A percentile compares a stretch with the other conserved stretches of the same genome.
These are phyloP conservation scores for Uropetala carovei DNA, from an alignment of 2,888 invertebrate genomes.

Conservation along the genomic window DNA sequence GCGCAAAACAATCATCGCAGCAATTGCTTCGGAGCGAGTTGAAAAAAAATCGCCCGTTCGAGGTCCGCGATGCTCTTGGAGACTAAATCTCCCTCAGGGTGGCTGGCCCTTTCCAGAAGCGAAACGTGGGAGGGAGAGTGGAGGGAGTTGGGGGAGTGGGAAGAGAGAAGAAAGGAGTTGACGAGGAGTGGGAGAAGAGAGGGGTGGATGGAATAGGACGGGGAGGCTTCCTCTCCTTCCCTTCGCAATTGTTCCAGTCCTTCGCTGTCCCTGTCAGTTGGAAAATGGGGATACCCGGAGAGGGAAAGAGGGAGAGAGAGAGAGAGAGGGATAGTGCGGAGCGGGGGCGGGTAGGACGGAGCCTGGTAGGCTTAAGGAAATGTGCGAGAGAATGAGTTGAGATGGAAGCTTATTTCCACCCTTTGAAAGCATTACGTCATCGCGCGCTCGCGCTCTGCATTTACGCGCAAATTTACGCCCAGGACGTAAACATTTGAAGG, in stretches of 20 bases:
- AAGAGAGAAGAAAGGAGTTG: background rate
- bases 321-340: background rate
- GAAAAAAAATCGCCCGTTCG: background rate
- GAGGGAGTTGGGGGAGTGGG: too few relatives aligned
- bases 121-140: too few relatives aligned
- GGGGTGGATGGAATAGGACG: too few relatives aligned
- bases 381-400: conserved; percentile 1
- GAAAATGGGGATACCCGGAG: conserved; percentile 21
- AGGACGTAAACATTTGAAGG: background rate
- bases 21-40: background rate
- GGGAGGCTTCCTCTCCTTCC: background rate
- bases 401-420: background rate
- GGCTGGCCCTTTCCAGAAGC: background rate
- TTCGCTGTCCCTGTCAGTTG: conserved; percentile 50
- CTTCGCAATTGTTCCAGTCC: conserved; percentile 33
- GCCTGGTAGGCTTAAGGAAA: background rate
- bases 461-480: too few relatives aligned
- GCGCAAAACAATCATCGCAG: too few relatives aligned
- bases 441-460: background rate
- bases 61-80: background rate
- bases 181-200: too few relatives aligned
- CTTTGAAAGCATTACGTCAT: background rate
- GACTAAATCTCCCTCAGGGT: background rate
- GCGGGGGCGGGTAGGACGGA: background rate
- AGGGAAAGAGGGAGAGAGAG: background rate